Base-by-base conservation (phyloP, 2,888 invertebrate species). In the Catocala nupta region DNA sequence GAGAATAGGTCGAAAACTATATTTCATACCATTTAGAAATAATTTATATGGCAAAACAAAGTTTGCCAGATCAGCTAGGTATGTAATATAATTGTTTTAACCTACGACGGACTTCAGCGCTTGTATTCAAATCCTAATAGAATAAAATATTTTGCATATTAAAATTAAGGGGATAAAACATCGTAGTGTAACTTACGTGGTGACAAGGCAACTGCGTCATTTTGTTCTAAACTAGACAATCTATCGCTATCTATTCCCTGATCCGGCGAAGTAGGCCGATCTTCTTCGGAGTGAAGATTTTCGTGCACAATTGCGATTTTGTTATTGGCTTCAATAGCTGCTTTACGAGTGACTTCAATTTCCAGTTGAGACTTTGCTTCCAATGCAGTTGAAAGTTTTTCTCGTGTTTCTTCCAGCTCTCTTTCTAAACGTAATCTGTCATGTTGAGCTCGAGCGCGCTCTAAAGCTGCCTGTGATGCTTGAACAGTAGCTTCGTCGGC, bases 201-300 rank as follows among this genome's bases (percentile, higher is more conserved):
- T 59, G 93, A 93, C 68, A 92, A 80, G 43, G 91, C 84, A 50
- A 93, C 83, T 42, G 88, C 91, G 44, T 94, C 93, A 71, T 94
- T 94, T 68, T 95, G 95, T 91, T 97, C 95, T 77, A 96, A 82
- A 85, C 96, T 95, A 66, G 96, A 95, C 57, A 96, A 90, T 66
- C 96, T 90, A 84, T 98, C 98, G 80, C 98, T 98, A 84, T 98
- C 98, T 70, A 98, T 98, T n/a, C 98, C 98, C 80, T 98, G 95
- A 90, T 98, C 98, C 0, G 98, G 98, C 0, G 98, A 98, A 0
- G 96, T 92, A 4, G 94, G 91, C 34, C 94, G 83, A 11, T 93
- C 94, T 68, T 93, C 93, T 72, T 92, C 92, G 0, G 86, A 90
- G 42, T 78, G 86, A 33, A 82, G 69, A 16, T 71, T 84, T 63